phyloP scores from a whole-genome alignment of 2,888 invertebrate species.

The Eubasilissa splendida region DNA sequence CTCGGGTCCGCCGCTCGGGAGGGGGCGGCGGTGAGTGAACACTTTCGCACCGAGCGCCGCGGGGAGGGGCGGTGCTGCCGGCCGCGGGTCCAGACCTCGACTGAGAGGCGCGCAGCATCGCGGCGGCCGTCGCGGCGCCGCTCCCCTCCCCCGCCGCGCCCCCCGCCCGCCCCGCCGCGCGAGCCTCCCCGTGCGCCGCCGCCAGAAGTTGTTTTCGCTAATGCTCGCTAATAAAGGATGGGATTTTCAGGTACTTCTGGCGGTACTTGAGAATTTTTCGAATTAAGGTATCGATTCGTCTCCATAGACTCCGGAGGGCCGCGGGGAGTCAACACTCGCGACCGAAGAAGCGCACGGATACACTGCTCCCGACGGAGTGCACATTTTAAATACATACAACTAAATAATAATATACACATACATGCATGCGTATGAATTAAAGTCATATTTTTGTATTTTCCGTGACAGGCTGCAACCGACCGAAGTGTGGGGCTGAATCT shows the following conservation, averaged over 20 bases:
- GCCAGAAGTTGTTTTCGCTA: slow-evolving; percentile 56
- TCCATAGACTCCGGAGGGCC: slow-evolving; percentile 3
- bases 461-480: too few relatives aligned
- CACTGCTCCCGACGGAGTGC: neutral
- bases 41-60: slow-evolving; percentile 62
- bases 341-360: neutral
- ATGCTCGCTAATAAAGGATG: slow-evolving; percentile 57
- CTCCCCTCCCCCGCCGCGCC: slow-evolving; percentile 49
- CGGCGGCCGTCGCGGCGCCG: slow-evolving; percentile 70
- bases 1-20: neutral
- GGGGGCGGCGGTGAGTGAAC: slow-evolving; percentile 65
- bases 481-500: too few relatives aligned
- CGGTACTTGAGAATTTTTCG: slow-evolving; percentile 29
- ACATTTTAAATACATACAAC: neutral
- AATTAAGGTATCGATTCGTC: slow-evolving; percentile 35
- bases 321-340: neutral
- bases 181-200: slow-evolving; percentile 42
- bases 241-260: slow-evolving; percentile 43
- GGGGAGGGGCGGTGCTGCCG: slow-evolving; percentile 59
- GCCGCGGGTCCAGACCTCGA: slow-evolving; percentile 72
- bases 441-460: neutral
- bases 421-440: too few relatives aligned
- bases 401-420: neutral
- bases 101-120: slow-evolving; percentile 79
- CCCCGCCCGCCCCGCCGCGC: slow-evolving; percentile 45